Percentiles rank a stretch among this genome's conserved stretches.
phyloP scores from a whole-genome alignment of 2,888 invertebrate species.

The Hypolimnas misippus region DNA sequence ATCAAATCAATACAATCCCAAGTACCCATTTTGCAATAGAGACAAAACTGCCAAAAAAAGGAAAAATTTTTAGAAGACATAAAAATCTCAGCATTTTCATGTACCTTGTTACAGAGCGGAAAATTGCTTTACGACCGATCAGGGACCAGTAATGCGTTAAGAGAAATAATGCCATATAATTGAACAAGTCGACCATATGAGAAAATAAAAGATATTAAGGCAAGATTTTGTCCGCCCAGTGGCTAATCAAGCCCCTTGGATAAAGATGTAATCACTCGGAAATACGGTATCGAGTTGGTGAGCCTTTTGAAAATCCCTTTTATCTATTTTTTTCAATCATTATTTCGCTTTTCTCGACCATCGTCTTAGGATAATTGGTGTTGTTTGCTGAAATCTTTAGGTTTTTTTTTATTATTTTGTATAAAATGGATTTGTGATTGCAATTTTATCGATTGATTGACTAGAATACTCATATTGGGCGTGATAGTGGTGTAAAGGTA shows the following conservation, averaged over 20 bases:
- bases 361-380: slow-evolving; percentile 3
- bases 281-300: slow-evolving; percentile 26
- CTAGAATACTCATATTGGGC: not conserved
- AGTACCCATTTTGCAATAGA: not conserved
- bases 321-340: slow-evolving; percentile 20
- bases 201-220: slow-evolving; percentile 34
- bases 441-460: not conserved
- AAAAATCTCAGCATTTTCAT: slow-evolving; percentile 6
- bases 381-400: not conserved
- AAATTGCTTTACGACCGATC: slow-evolving; percentile 46
- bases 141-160: slow-evolving; percentile 45
- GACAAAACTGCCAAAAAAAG: slow-evolving; percentile 3
- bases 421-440: not conserved
- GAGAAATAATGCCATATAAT: slow-evolving; percentile 51
- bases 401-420: not conserved
- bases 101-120: slow-evolving; percentile 16
- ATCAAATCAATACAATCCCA: no score
- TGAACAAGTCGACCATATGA: slow-evolving; percentile 40
- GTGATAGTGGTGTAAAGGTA: no score
- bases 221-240: slow-evolving; percentile 35
- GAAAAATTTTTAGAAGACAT: slow-evolving; percentile 13
- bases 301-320: slow-evolving; percentile 27
- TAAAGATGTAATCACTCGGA: slow-evolving; percentile 35
- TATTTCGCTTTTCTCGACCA: not conserved
- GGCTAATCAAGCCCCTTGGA: slow-evolving; percentile 45